Conservation (phyloP, 64 coral and sea anemone species). For the Montipora efflorescens region DNA sequence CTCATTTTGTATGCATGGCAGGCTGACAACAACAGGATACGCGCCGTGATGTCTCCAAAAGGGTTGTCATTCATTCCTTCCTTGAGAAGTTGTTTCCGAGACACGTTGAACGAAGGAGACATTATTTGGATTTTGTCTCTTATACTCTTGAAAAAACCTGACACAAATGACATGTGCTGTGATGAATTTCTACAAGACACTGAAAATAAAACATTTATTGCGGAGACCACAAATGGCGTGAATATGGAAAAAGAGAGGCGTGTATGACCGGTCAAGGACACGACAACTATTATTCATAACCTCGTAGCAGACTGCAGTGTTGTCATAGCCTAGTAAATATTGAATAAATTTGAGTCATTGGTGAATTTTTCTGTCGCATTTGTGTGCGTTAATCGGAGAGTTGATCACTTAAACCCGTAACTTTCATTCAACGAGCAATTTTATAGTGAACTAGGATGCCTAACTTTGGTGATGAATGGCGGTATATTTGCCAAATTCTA, state of each 20-base stretch:
- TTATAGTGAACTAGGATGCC: not conserved
- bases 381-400: no score
- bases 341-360: constrained; percentile 27
- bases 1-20: constrained; percentile 1
- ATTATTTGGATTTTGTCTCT: constrained; percentile 32
- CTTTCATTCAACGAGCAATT: no score
- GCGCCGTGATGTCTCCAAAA: constrained; percentile 27
- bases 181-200: constrained; percentile 34
- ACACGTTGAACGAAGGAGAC: constrained; percentile 7
- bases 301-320: not conserved
- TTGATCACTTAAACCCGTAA: no score
- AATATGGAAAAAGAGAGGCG: not conserved
- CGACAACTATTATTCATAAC: not conserved
- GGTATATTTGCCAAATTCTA: not conserved
- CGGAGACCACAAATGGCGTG: constrained; percentile 21
- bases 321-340: constrained; percentile 20
- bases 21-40: not conserved
- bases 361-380: not conserved
- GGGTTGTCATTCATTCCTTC: not conserved
- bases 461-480: not conserved
- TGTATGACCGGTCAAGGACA: not conserved
- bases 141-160: constrained; percentile 11
- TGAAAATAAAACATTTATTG: constrained; percentile 7
- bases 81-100: constrained; percentile 38
- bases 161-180: constrained; percentile 26